Evolutionary conservation across 1,140 invertebrate genomes (phyloP).

Genomic region (Halictus rubicundus): DNA sequence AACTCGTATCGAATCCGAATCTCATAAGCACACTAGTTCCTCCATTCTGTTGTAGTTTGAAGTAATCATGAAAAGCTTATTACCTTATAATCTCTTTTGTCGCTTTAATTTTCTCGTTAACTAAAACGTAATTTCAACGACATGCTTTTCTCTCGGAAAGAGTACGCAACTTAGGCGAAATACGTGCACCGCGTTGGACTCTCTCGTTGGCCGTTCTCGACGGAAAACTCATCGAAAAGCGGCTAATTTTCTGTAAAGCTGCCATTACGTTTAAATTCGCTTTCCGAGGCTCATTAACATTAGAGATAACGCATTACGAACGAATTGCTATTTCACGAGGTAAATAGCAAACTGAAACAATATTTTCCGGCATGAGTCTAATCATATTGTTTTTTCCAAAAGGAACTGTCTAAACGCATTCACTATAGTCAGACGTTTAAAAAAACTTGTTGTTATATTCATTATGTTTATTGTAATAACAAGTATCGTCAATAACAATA

Average conservation of each 20-base stretch:
- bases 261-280: constrained; percentile 3
- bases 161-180: constrained; percentile 18
- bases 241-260: constrained; percentile 21
- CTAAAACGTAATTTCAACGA: constrained; percentile 30
- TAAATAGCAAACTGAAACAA: background rate
- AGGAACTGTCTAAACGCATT: too few species aligned
- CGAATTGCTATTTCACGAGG: background rate
- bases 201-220: background rate
- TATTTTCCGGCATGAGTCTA: too few species aligned
- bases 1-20: background rate
- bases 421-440: too few species aligned
- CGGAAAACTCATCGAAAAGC: background rate
- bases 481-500: too few species aligned
- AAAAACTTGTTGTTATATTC: too few species aligned
- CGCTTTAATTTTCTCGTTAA: constrained; percentile 52
- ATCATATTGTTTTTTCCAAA: too few species aligned
- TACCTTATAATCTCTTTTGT: constrained; percentile 28
- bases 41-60: constrained; percentile 5
- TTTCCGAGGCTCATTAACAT: background rate
- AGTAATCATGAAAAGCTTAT: constrained; percentile 49
- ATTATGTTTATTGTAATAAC: too few species aligned
- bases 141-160: constrained; percentile 15
- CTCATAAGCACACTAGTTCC: background rate
- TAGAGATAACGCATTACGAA: background rate
- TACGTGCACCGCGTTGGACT: background rate